Evolutionary conservation across 2,113 vertebrate genomes (phyloP).

Genomic region (Labeo rohita): DNA sequence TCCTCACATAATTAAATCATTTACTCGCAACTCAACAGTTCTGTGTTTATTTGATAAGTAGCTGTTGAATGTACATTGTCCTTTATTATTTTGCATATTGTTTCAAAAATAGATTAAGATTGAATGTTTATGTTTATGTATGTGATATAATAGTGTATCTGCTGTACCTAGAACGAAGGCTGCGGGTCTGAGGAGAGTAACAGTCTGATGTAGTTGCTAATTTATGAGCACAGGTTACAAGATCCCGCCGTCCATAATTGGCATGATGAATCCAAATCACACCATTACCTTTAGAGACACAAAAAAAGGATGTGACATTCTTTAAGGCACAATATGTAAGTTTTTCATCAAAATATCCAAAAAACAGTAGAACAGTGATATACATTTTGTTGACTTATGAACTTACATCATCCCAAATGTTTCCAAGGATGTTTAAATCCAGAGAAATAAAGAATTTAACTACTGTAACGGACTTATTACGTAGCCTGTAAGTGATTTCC

Average conservation of each 20-base stretch:
- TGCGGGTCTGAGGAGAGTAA: slow-evolving; percentile 28
- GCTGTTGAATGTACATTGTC: not conserved
- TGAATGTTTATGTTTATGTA: not conserved
- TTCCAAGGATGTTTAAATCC: no score
- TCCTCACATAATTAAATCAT: not conserved
- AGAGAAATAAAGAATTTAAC: no score
- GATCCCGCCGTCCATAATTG: slow-evolving; percentile 19
- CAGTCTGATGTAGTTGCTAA: slow-evolving; percentile 2
- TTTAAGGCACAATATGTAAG: no score
- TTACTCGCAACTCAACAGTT: not conserved
- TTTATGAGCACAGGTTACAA: slow-evolving; percentile 1
- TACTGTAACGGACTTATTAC: no score
- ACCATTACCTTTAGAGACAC: slow-evolving; percentile 13
- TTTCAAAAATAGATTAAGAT: not conserved
- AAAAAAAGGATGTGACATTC: not conserved
- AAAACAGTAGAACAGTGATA: no score
- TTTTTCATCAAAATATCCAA: no score
- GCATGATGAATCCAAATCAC: slow-evolving; percentile 23
- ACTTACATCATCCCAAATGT: no score
- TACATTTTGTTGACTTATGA: no score
- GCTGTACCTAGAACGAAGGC: slow-evolving; percentile 22
- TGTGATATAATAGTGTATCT: not conserved
- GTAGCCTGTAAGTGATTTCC: no score
- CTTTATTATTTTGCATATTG: not conserved
- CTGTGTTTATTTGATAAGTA: not conserved